Evolutionary conservation across 1,140 invertebrate genomes (phyloP).

Genomic region (Eurosta solidaginis): DNA sequence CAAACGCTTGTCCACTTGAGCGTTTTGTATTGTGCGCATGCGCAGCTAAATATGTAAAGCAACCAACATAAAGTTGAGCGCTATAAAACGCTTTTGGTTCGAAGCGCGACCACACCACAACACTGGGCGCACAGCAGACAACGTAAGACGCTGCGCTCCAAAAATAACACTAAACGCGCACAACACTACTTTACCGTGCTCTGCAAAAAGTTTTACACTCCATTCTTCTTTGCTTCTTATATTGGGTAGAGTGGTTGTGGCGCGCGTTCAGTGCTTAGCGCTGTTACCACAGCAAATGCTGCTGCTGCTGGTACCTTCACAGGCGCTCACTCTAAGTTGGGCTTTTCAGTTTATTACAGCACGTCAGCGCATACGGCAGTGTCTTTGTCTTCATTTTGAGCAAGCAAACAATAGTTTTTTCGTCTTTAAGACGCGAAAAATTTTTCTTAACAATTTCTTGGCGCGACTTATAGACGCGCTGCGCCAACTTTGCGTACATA

Average conservation of each 20-base stretch:
- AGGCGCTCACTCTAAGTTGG: not conserved
- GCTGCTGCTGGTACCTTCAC: not conserved
- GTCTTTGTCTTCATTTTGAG: not conserved
- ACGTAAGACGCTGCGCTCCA: not conserved
- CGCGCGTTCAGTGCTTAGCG: not conserved
- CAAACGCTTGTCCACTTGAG: not conserved
- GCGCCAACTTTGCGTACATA: no score
- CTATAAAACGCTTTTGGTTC: constrained; percentile 6
- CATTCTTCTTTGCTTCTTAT: no score
- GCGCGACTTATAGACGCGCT: no score
- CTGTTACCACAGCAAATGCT: not conserved
- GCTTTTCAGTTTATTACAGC: constrained; percentile 24
- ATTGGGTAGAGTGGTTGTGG: no score
- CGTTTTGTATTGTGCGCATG: no score
- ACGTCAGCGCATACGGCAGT: not conserved
- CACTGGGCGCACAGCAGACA: not conserved
- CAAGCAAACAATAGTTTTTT: not conserved
- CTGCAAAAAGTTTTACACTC: no score
- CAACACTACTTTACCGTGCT: not conserved
- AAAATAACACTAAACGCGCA: not conserved
- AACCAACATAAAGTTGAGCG: not conserved
- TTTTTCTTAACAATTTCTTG: no score
- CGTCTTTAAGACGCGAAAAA: no score
- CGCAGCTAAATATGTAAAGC: not conserved
- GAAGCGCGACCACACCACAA: constrained; percentile 9